Evolutionary conservation across 2,888 invertebrate genomes (phyloP), one percentile per base, ranked within the genome.

Genomic region (Ornithoptera priamus): DNA sequence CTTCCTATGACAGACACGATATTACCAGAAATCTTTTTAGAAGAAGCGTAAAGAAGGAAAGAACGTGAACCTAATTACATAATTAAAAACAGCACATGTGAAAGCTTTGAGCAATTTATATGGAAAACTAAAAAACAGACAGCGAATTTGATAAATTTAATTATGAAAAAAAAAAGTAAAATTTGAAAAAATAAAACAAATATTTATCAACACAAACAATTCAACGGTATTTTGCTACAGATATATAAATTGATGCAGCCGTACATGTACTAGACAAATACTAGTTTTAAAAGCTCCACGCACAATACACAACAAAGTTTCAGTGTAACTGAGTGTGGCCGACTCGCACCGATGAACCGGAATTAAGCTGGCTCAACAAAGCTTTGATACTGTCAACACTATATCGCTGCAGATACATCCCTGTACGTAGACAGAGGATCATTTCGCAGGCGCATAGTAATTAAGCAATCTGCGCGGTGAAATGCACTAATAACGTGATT

Each of bases 301-400:
- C 67, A 68, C 71, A 72, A 73, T 72, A 73, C 71, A 63, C 66
- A 71, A 57, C 67, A 71, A 74, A 73, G 74, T 75, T 73, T 73
- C 74, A 73, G 72, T 66, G 71, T 73, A 67, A 72, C 75, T 73
- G 73, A 77, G 72, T 70, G 74, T 72, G 76, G 72, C 75, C 73
- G 72, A 70, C 75, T 70, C 76, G 75, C 76, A 69, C 75, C 78
- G 74, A 70, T 79, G 78, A 76, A 73, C 78, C 72, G 79, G 78
- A 80, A 80, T 76, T 75, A 78, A 79, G 74, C 75, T 70, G 75
- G 73, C 70, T 73, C 71, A 70, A 79, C 77, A 76, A 77, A 78
- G 77, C 77, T 74, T 74, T 71, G 77, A 75, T 77, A 76, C 75
- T 76, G 78, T 76, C 76, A 77, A 75, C 73, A 75, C 72, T 76